phyloP scores from a whole-genome alignment of 1,140 invertebrate species.

The Procambarus virginalis region DNA sequence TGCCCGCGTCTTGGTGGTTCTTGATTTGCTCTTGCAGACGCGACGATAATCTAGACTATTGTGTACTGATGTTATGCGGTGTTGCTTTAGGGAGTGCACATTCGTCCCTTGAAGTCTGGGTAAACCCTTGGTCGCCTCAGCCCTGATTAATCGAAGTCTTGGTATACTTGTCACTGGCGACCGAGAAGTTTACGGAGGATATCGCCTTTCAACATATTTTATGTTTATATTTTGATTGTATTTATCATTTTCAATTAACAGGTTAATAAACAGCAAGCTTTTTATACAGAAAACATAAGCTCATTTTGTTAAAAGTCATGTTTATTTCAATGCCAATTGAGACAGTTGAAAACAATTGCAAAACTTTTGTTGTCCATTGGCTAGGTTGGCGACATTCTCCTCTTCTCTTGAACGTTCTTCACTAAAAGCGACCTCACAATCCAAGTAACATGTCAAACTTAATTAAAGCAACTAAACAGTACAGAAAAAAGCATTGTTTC shows the following conservation, averaged over 20 bases:
- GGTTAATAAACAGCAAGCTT: not conserved
- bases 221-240: constrained; percentile 8
- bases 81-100: not conserved
- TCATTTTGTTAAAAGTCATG: not conserved
- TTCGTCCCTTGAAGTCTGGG: not conserved
- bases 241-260: not conserved
- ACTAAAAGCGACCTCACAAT: not conserved
- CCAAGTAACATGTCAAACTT: not conserved
- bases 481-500: not conserved
- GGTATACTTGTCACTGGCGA: not conserved
- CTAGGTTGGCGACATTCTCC: not conserved
- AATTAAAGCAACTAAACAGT: not conserved
- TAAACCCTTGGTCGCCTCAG: not conserved
- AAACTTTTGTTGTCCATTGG: not conserved
- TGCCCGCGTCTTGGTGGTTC: no score
- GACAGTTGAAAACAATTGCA: not conserved
- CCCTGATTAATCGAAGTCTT: not conserved
- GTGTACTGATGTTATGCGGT: not conserved
- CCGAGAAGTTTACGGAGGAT: not conserved
- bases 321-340: not conserved
- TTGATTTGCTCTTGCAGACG: not conserved
- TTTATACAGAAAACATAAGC: not conserved
- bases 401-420: not conserved
- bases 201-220: not conserved
- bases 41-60: no score